Conservation (phyloP, 2,797 vertebrate species). For the Gallinago stenura region DNA sequence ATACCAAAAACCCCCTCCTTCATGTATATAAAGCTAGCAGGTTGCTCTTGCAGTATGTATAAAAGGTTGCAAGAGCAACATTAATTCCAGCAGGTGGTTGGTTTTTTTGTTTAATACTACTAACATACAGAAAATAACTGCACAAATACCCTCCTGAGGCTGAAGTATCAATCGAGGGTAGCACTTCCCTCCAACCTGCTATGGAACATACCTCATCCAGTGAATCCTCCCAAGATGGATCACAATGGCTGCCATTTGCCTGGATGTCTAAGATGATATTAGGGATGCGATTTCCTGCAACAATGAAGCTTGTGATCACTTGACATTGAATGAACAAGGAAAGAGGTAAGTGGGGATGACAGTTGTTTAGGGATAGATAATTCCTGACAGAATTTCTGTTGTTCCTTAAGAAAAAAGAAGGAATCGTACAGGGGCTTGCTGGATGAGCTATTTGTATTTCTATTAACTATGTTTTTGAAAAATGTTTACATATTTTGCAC, state of each 20-base stretch:
- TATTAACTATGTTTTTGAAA: background rate
- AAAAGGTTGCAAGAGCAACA: background rate
- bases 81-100: background rate
- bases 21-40: background rate
- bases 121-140: background rate
- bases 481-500: background rate
- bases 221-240: conserved; percentile 85
- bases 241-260: conserved; percentile 86
- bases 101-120: background rate
- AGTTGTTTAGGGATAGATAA: background rate
- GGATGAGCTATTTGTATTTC: background rate
- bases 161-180: background rate
- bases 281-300: conserved; percentile 78
- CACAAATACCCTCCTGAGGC: background rate
- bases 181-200: background rate
- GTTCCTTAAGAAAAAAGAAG: background rate
- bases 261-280: conserved; percentile 88
- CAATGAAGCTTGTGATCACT: background rate
- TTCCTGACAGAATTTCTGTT: background rate
- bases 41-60: background rate
- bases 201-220: conserved; percentile 86
- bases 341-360: background rate
- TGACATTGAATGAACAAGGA: background rate
- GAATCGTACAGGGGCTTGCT: background rate
- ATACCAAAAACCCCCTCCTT: background rate